Evolutionary conservation across 1,140 invertebrate species (phyloP).

Genomic region (Trachymyrmex cornetzi): DNA sequence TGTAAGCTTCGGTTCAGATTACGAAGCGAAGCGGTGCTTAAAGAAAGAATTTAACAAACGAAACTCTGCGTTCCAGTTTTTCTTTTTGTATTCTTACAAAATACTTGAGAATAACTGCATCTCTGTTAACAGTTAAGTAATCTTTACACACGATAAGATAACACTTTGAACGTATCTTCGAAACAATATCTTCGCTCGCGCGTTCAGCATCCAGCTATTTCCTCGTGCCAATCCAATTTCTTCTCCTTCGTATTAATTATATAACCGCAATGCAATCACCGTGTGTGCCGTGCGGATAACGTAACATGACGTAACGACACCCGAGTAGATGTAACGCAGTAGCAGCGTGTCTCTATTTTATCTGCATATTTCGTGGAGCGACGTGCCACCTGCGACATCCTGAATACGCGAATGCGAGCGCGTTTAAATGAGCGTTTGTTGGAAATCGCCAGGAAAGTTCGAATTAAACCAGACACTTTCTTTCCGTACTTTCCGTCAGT

Average conservation of each 20-base stretch:
- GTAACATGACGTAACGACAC: slow-evolving; percentile 10
- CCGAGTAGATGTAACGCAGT: slow-evolving; percentile 26
- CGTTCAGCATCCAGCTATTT: neutral
- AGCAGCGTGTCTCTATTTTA: slow-evolving; percentile 6
- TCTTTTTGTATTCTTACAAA: neutral
- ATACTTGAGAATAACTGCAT: neutral
- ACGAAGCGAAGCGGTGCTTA: neutral
- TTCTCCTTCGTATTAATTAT: slow-evolving; percentile 2
- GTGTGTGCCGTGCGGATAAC: neutral
- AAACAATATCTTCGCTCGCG: neutral
- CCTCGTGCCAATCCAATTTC: neutral
- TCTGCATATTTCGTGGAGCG: neutral
- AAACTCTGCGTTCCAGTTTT: neutral
- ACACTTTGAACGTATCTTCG: neutral
- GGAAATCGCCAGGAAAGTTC: neutral
- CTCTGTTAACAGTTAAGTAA: neutral
- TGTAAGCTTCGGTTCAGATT: neutral
- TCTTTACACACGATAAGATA: slow-evolving; percentile 1
- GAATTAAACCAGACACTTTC: slow-evolving; percentile 20
- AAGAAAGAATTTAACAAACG: neutral
- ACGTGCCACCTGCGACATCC: neutral
- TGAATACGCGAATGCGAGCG: too few relatives aligned
- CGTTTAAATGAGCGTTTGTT: neutral
- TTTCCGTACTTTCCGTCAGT: slow-evolving; percentile 27
- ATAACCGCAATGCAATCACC: neutral